Conservation (phyloP, 1,140 invertebrate species). For the Bombus breviceps region DNA sequence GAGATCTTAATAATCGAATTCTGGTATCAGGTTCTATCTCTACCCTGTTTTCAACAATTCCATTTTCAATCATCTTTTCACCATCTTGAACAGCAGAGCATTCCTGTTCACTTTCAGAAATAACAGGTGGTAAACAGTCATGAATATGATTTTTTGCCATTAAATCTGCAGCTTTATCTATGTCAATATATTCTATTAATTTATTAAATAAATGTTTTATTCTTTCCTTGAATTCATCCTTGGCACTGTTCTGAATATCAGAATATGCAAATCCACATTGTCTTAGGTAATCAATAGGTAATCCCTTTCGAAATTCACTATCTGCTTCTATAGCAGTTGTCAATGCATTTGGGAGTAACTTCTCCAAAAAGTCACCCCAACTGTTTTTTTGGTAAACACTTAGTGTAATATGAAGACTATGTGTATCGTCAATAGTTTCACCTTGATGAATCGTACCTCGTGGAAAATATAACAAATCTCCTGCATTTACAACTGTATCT, state of each 20-base stretch:
- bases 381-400: conserved; percentile 96
- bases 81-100: conserved; percentile 88
- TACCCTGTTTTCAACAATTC: conserved; percentile 85
- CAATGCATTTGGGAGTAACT: conserved; percentile 90
- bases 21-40: conserved; percentile 87
- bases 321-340: conserved; percentile 88
- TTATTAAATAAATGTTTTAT: conserved; percentile 86
- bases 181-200: conserved; percentile 86
- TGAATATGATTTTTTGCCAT: conserved; percentile 92
- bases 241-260: conserved; percentile 77
- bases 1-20: conserved; percentile 88
- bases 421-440: conserved; percentile 87
- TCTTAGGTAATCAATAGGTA: conserved; percentile 91
- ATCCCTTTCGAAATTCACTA: conserved; percentile 89
- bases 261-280: conserved; percentile 86
- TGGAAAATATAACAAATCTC: conserved; percentile 96
- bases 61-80: conserved; percentile 86
- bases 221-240: conserved; percentile 84
- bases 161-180: conserved; percentile 93
- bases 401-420: conserved; percentile 96
- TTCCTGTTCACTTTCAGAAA: conserved; percentile 86
- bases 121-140: conserved; percentile 92
- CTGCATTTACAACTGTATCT: conserved; percentile 91
- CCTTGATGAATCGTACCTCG: conserved; percentile 97
- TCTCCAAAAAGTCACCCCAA: conserved; percentile 94